phyloP scores from a whole-genome alignment of 2,113 vertebrate genomes.

The Colaptes auratus region DNA sequence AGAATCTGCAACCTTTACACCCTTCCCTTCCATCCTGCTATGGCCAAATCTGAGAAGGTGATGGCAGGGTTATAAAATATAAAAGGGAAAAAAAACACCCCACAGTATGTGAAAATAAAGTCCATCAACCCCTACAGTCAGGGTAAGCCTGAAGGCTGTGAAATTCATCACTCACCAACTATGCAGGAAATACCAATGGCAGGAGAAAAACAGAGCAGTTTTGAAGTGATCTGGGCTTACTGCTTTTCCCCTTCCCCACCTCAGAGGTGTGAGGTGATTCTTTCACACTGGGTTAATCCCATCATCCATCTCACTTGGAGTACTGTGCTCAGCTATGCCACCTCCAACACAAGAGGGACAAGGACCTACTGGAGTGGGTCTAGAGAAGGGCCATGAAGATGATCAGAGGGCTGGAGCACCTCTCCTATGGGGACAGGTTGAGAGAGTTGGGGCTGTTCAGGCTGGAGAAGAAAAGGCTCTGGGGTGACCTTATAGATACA shows the following conservation, averaged over 20 bases:
- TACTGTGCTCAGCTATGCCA: too few species aligned
- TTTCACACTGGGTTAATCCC: neutral
- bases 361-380: too few species aligned
- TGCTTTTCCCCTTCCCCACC: neutral
- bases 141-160: neutral
- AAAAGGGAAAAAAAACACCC: accelerated
- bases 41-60: neutral
- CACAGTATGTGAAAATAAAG: neutral
- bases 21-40: neutral
- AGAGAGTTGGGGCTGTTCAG: too few species aligned
- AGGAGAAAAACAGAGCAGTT: neutral
- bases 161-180: neutral
- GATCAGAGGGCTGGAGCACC: too few species aligned
- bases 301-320: neutral
- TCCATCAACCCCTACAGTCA: neutral
- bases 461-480: too few species aligned
- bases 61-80: neutral
- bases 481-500: too few species aligned
- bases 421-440: too few species aligned
- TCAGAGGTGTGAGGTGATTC: neutral
- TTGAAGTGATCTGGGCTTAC: neutral
- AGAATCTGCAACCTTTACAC: neutral
- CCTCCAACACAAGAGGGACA: too few species aligned
- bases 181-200: neutral
- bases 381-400: too few species aligned